Evolutionary conservation across 2,888 invertebrate genomes (phyloP), one percentile per base, ranked within the genome.

Genomic region (Polyommatus iphigenia): DNA sequence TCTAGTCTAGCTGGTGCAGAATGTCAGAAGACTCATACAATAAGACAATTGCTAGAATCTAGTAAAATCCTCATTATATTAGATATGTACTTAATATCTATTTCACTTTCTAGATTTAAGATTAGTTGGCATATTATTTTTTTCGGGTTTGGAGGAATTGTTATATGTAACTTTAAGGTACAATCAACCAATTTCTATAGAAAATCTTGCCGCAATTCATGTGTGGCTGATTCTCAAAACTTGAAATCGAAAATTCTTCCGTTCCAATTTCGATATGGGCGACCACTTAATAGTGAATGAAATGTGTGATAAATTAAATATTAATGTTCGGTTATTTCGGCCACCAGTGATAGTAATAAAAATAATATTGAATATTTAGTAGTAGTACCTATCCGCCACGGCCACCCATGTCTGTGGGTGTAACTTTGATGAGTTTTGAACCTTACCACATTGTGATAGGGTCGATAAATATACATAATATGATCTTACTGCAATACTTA

Each of bases 291-390:
- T 29, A 29, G 67, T 15, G 10, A 67, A 67, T 67, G 20, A 67
- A 29, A 13, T 67, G 29, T 67, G 67, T 29, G 29, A 67, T 67
- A 67, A 67, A 67, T 29, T 29, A 67, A 67, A 67, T 29, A 29
- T 67, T 1, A 29, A 67, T 29, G 67, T 15, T 15, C 67, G 15
- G 15, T n/a, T n/a, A n/a, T n/a, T n/a, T n/a, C n/a, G n/a, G n/a
- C n/a, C n/a, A n/a, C n/a, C n/a, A n/a, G n/a, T n/a, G n/a, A n/a
- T n/a, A 24, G 67, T 15, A 67, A 29, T 67, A 67, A 67, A 67
- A 62, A 62, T 62, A 62, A 67, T 67, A 67, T 67, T 67, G 67
- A 67, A 29, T 29, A 67, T 67, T 67, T 29, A 67, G 10, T 62
- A 24, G 24, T 29, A 13, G 62, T 67, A 24, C 24, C 24, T 24